Base-by-base conservation (phyloP, 2,888 invertebrate genomes). In the Imbricaverruca yamaguchii region DNA sequence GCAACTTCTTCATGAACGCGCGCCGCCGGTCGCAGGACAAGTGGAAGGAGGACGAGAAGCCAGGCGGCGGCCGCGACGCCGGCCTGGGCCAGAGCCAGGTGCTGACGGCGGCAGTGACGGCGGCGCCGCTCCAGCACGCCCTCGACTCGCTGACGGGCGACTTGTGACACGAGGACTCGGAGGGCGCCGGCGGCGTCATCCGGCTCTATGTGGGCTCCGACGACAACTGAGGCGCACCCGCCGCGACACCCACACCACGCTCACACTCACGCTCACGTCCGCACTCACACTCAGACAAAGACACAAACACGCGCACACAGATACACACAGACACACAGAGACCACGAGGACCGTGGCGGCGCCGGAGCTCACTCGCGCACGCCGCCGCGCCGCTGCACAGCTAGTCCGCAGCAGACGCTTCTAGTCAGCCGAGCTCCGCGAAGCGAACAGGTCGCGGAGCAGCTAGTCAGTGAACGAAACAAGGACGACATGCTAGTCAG, bases 1-100 rank as follows among this genome's bases (percentile, higher is more conserved):
- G 98, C 80, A 99, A 99, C 88, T 99, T 99, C 91, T 99, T 99
- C 90, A 99, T 99, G 99, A 99, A 99, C 89, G 99, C 99, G n/a
- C 91, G 98, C 83, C 91, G 99, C 85, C 92, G 99, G 84, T 89
- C 89, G 59, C 87, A 89, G 84, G 98, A 98, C 89, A 98, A 98
- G 87, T 98, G 98, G 97, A 94, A 95, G 88, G 97, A 97, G 87
- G 96, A 97, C 86, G 95, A 93, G 74, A 82, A 84, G 81, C 80
- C 81, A 25, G 55, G 67, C 74, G 81, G 61, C 56, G 61, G 61
- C 79, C 25, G 57, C 57, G 56, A 56, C 80, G 59, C 69, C 78
- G 80, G 80, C 59, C 55, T 63, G 23, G 81, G 80, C 65, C 80
- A 82, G 81, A 81, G 81, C 77, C 69, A 78, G 78, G 81, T 81